Evolutionary conservation across 2,888 invertebrate species (phyloP), one percentile per base, ranked within the genome.

Genomic region (Caenorhabditis drosophilae): DNA sequence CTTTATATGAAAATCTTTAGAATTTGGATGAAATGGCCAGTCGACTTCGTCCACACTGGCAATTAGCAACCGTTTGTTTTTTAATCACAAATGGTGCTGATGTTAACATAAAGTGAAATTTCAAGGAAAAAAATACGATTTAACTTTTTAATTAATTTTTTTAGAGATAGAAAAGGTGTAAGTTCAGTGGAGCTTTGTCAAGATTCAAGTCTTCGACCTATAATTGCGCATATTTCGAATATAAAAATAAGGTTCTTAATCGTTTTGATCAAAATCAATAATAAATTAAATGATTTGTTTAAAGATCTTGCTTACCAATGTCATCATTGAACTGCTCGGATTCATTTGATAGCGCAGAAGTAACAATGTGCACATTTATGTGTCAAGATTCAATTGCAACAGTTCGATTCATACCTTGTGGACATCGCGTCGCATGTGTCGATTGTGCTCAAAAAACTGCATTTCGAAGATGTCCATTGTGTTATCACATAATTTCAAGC

Each of bases 301-400:
- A n/a, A n/a, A n/a, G 68, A 41, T 50, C 54, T 9, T 66, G 67
- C 9, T 48, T 70, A 38, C 70, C 70, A n/a, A 69, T 68, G 59
- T 18, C 56, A 25, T 45, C 48, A 2, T 31, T 66, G 20, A 52
- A 34, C 25, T 31, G 44, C 26, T 45, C 52, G 12, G 56, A 49
- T 18, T 45, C 45, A 9, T 73, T 73, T 40, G 71, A 74, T 47
- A 40, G 51, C n/a, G 61, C 67, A 7, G 67, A 67, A 36, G 60
- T 67, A 1, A 58, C 67, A 6, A 72, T 76, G 71, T 76, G 76
- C 54, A 72, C 76, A 6, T 76, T 76, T 52, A 62, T 64, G 45
- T 76, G 76, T 51, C 59, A 71, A 41, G 66, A 72, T 49, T 63
- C 62, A 11, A 51, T 68, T 23, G 75, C 75, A 15, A 70, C 69